These are phyloP conservation scores for Cosmia pyralina DNA, from an alignment of 2,888 invertebrate genomes.

Conservation along the genomic window DNA sequence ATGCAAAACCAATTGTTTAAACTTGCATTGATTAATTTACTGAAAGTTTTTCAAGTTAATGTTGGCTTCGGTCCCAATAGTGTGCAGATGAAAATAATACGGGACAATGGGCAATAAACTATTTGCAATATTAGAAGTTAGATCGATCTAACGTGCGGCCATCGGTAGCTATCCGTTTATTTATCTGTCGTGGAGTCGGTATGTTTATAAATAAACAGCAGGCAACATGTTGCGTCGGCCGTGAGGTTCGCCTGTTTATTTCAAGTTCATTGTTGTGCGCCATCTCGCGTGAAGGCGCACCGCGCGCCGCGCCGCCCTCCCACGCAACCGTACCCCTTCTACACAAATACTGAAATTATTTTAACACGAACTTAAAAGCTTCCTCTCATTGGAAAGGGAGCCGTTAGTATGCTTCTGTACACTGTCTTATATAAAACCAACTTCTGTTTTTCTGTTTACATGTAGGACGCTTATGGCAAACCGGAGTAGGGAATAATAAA, in stretches of 20 bases:
- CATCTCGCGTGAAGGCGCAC: constrained; percentile 62
- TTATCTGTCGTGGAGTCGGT: constrained; percentile 59
- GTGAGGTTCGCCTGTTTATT: constrained; percentile 62
- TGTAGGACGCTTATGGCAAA: constrained; percentile 15
- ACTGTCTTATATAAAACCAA: constrained; percentile 24
- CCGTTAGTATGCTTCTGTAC: constrained; percentile 30
- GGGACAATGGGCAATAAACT: constrained; percentile 20
- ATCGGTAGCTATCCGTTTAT: constrained; percentile 53
- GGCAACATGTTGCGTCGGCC: constrained; percentile 60
- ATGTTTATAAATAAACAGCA: constrained; percentile 67
- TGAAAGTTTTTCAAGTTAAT: neutral
- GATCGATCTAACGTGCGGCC: constrained; percentile 38
- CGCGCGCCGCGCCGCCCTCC: constrained; percentile 56
- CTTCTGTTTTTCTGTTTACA: constrained; percentile 36
- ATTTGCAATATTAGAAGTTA: constrained; percentile 36
- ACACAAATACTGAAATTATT: constrained; percentile 63
- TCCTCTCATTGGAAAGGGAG: constrained; percentile 41
- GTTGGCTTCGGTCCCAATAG: neutral
- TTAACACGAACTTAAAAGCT: constrained; percentile 59
- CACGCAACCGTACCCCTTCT: constrained; percentile 60
- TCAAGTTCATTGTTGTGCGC: constrained; percentile 72
- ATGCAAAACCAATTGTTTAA: constrained; percentile 3
- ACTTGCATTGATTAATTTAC: neutral
- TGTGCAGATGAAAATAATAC: constrained; percentile 22
- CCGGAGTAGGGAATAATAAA: constrained; percentile 36